These are phyloP conservation scores for Candoia aspera DNA, from an alignment of 2,113 vertebrate genomes.

Conservation along the genomic window DNA sequence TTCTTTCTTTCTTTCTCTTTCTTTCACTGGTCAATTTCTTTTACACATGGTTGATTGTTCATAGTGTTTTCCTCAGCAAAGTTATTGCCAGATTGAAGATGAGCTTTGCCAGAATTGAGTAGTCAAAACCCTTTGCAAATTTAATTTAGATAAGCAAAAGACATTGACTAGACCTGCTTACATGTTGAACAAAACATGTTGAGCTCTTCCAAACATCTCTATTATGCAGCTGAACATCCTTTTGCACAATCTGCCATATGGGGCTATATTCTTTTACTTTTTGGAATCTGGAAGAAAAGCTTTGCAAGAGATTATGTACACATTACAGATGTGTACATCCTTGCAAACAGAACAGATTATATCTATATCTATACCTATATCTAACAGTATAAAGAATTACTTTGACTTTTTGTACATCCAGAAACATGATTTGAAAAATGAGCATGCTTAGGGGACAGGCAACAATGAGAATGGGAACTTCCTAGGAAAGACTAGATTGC, in stretches of 20 bases:
- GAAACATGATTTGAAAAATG: background rate
- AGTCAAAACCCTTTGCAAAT: background rate
- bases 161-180: background rate
- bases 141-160: background rate
- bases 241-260: background rate
- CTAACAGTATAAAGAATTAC: background rate
- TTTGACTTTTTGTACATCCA: background rate
- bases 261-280: background rate
- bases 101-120: background rate
- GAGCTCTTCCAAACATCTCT: background rate
- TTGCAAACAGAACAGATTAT: background rate
- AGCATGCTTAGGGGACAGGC: too few species aligned
- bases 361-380: background rate
- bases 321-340: background rate
- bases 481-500: background rate
- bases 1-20: background rate
- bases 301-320: background rate
- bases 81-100: background rate
- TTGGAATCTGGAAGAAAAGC: background rate
- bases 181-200: background rate
- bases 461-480: background rate
- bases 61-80: background rate
- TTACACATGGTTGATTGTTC: background rate
- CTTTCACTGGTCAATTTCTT: slow-evolving; percentile 17
- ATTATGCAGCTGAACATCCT: background rate